Conservation (phyloP, 2,888 invertebrate genomes). For the Dendrolimus pini region DNA sequence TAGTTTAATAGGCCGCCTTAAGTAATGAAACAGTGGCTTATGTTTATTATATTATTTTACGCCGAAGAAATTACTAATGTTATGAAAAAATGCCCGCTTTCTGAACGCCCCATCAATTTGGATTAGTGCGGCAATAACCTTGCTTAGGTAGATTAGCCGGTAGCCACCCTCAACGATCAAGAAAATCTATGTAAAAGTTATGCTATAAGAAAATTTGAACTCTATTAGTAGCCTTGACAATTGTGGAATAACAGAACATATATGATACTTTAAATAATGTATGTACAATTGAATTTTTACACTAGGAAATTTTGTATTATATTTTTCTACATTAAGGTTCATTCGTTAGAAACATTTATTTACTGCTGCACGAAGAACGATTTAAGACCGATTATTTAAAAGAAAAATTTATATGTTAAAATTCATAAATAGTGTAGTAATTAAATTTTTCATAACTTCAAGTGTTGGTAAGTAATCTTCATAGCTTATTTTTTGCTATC, state of each 20-base stretch:
- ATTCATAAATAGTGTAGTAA: too few species aligned
- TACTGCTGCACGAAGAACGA: too few species aligned
- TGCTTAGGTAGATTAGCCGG: slow-evolving; percentile 34
- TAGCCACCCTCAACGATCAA: slow-evolving; percentile 55
- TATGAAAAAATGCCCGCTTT: slow-evolving; percentile 65
- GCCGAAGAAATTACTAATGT: slow-evolving; percentile 69
- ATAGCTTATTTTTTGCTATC: too few species aligned
- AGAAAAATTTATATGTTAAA: too few species aligned
- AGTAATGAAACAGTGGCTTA: slow-evolving; percentile 63
- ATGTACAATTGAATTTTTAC: too few species aligned
- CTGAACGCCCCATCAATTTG: slow-evolving; percentile 75
- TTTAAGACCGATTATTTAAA: too few species aligned
- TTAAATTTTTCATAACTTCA: too few species aligned
- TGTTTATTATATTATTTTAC: slow-evolving; percentile 71
- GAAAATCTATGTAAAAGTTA: slow-evolving; percentile 70
- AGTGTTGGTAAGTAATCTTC: too few species aligned
- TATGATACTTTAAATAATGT: slow-evolving; percentile 36
- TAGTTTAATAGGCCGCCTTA: slow-evolving; percentile 49
- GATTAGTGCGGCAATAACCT: slow-evolving; percentile 68
- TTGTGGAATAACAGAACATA: slow-evolving; percentile 19
- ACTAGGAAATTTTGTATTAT: too few species aligned
- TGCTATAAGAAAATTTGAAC: slow-evolving; percentile 71
- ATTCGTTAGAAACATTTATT: too few species aligned
- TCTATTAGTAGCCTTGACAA: slow-evolving; percentile 62
- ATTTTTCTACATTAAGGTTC: too few species aligned